phyloP scores from a whole-genome alignment of 1,140 invertebrate genomes.

The Acromyrmex heyeri region DNA sequence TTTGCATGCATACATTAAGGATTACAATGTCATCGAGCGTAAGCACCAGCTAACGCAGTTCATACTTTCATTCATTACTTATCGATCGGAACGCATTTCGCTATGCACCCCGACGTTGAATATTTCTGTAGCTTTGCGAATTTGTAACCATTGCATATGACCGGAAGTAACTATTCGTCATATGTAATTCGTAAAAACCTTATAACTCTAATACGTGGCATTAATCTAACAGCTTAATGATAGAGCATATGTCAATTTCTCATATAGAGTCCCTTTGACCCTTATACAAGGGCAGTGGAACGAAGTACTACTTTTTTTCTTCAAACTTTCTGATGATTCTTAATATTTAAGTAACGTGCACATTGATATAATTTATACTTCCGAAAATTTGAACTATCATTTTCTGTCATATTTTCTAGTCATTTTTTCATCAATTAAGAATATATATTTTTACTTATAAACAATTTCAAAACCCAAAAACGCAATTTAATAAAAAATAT shows the following conservation, averaged over 20 bases:
- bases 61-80: constrained; percentile 19
- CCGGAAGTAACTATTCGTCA: background rate
- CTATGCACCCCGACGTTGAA: constrained; percentile 1
- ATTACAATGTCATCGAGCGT: background rate
- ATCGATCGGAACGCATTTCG: background rate
- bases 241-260: constrained; percentile 21
- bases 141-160: background rate
- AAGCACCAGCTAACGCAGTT: background rate
- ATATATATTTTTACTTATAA: too few relatives aligned
- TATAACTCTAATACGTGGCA: background rate
- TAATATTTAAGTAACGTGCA: too few relatives aligned
- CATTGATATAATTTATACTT: too few relatives aligned
- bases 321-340: too few relatives aligned
- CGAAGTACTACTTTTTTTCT: too few relatives aligned
- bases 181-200: background rate
- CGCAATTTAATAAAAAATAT: too few relatives aligned
- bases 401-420: too few relatives aligned
- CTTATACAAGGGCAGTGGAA: too few relatives aligned
- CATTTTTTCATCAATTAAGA: too few relatives aligned
- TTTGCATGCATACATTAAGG: constrained; percentile 18
- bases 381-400: too few relatives aligned
- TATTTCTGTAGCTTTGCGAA: background rate
- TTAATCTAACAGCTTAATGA: constrained; percentile 11
- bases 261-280: background rate
- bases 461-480: too few relatives aligned